phyloP scores from a whole-genome alignment of 2,888 invertebrate species.

The Patella ulyssiponensis region DNA sequence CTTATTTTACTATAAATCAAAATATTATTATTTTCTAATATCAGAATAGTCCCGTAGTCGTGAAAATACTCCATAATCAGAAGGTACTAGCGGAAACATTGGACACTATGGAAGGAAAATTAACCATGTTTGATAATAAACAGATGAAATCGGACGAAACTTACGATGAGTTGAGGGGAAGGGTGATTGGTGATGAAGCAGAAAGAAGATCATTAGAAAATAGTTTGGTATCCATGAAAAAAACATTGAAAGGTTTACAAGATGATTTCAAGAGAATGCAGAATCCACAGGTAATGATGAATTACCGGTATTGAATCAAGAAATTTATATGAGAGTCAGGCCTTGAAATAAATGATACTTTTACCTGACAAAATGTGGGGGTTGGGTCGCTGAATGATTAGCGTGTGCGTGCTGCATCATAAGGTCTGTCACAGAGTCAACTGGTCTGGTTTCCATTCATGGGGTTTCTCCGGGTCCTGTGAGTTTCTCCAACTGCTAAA shows the following conservation, averaged over 20 bases:
- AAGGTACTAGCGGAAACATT: not conserved
- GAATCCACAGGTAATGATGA: not conserved
- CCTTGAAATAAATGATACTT: too few relatives aligned
- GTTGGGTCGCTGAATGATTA: too few relatives aligned
- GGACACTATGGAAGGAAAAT: not conserved
- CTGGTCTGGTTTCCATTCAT: too few relatives aligned
- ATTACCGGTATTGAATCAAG: too few relatives aligned
- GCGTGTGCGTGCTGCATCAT: too few relatives aligned
- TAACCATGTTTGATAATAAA: conserved; percentile 9
- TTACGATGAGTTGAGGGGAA: not conserved
- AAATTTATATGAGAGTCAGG: too few relatives aligned
- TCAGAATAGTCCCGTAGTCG: not conserved
- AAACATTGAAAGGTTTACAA: not conserved
- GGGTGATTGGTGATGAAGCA: not conserved
- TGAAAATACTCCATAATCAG: not conserved
- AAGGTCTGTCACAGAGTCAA: too few relatives aligned
- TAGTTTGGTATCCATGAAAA: not conserved
- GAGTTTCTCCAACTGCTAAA: too few relatives aligned
- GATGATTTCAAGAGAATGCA: not conserved
- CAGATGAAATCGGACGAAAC: not conserved
- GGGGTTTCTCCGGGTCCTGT: too few relatives aligned
- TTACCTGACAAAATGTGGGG: too few relatives aligned
- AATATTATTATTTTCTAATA: too few relatives aligned
- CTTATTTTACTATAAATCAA: too few relatives aligned
- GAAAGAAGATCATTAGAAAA: not conserved